A percentile compares a stretch with the other conserved stretches of the same genome.
Conservation (phyloP, 1,140 invertebrate species). For the Bombus pascuorum region DNA sequence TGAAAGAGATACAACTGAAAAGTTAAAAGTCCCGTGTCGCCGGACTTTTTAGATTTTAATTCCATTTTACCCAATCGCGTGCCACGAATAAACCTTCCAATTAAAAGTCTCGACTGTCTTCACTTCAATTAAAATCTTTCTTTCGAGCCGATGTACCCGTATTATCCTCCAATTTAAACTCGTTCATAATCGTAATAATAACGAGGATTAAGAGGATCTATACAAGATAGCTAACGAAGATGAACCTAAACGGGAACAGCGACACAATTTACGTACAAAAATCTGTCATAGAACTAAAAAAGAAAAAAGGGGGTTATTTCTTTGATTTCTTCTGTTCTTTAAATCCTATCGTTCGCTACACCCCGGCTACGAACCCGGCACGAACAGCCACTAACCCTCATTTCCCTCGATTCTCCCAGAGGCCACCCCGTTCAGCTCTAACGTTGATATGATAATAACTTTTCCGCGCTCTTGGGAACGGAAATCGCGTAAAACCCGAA, state of each 20-base stretch:
- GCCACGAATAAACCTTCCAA: conserved; percentile 1
- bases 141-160: neutral
- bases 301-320: too few relatives aligned
- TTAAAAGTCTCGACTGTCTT: conserved; percentile 11
- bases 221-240: neutral
- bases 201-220: conserved; percentile 3
- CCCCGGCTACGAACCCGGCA: neutral
- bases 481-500: neutral
- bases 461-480: conserved; percentile 1
- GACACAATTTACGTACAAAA: neutral
- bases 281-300: too few relatives aligned
- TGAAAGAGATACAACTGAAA: conserved; percentile 1
- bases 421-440: conserved; percentile 14
- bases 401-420: conserved; percentile 21
- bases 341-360: neutral
- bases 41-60: conserved; percentile 33
- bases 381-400: neutral
- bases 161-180: neutral
- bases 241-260: neutral
- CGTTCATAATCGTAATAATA: conserved; percentile 20
- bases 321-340: neutral
- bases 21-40: conserved; percentile 29
- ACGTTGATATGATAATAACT: conserved; percentile 48
- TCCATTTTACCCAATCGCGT: conserved; percentile 24
- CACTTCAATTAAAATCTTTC: conserved; percentile 42